These are phyloP conservation scores for Ophion ventricosus DNA, from an alignment of 2,888 invertebrate species.

Conservation along the genomic window DNA sequence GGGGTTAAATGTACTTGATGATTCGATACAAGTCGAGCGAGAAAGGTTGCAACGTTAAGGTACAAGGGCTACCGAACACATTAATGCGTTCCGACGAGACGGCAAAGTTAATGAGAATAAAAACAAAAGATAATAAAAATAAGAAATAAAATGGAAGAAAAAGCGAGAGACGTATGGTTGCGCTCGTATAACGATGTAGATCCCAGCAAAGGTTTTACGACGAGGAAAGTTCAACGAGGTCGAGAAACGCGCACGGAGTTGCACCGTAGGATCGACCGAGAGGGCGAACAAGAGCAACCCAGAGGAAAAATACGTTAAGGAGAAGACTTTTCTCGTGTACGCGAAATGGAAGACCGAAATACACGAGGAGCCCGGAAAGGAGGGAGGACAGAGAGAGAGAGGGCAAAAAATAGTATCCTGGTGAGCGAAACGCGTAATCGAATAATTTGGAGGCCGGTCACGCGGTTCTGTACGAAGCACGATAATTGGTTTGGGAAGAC, in stretches of 20 bases:
- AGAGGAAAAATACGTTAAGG: constrained; percentile 34
- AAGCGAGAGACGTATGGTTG: constrained; percentile 12
- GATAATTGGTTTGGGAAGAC: constrained; percentile 69
- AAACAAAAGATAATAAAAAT: constrained; percentile 30
- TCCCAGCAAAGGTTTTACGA: constrained; percentile 35
- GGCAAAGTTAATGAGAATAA: constrained; percentile 40
- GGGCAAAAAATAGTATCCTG: constrained; percentile 18
- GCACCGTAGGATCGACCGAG: constrained; percentile 19
- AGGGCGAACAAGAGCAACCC: constrained; percentile 14
- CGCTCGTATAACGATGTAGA: constrained; percentile 22
- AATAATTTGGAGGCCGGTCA: constrained; percentile 70
- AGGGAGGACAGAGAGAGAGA: background rate
- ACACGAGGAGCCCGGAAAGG: constrained; percentile 11
- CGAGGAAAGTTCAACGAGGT: constrained; percentile 34
- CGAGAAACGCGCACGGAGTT: constrained; percentile 2
- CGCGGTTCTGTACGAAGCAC: constrained; percentile 67
- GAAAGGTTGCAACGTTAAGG: constrained; percentile 10
- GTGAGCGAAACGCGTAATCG: constrained; percentile 64
- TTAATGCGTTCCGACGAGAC: constrained; percentile 26
- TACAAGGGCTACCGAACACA: constrained; percentile 27
- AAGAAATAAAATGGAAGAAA: constrained; percentile 5
- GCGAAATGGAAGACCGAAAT: constrained; percentile 7
- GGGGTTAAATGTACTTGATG: constrained; percentile 67
- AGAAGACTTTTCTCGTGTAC: constrained; percentile 19
- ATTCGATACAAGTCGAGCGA: constrained; percentile 55